Evolutionary conservation across 1,140 invertebrate species (phyloP), one percentile per base, ranked within the genome.

Genomic region (Rhagoletis pomonella): DNA sequence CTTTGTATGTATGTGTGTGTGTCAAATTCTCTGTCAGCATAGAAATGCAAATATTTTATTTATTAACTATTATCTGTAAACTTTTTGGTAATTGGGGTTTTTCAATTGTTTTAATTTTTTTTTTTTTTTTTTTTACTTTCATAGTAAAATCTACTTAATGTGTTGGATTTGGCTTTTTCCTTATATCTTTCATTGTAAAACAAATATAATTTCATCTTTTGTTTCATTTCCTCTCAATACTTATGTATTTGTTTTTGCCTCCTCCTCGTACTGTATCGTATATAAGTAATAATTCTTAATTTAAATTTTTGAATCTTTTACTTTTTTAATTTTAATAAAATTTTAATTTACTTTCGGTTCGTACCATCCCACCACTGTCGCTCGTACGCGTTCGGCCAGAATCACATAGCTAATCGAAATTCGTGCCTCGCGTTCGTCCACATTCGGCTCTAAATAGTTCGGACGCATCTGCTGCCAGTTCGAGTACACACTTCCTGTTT

Each of bases 251-350:
- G 14, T 60, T 62, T 14, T 55, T 81, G 29, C 55, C 19, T 55
- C 17, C 4, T 10, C 2, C 47, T 58, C 73, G 47, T 81, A 29
- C 19, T 81, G 73, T 55, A 81, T 81, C 73, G 73, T 81, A 55
- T 81, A 81, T 81, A 81, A 81, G 73, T 81, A 81, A 55, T 81
- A 81, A 81, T 81, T 55, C 73, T 58, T 81, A 81, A 19, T 81
- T 81, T 81, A 81, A 55, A 77, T 77, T 6, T 77, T 50, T 77
- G 44, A 14, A 77, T 50, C 62, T 14, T 42, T 62, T 85, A 19
- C 4, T 85, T 85, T 73, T 42, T 85, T 85, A 62, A 62, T 60
- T 85, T 81, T 81, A 81, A 81, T 81, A 81, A 81, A 81, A 81
- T 81, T 81, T 81, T 47, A 81, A 81, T 81, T 55, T 81, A 81